Conservation (phyloP, 2,113 vertebrate species). For the Hystrix brachyura region DNA sequence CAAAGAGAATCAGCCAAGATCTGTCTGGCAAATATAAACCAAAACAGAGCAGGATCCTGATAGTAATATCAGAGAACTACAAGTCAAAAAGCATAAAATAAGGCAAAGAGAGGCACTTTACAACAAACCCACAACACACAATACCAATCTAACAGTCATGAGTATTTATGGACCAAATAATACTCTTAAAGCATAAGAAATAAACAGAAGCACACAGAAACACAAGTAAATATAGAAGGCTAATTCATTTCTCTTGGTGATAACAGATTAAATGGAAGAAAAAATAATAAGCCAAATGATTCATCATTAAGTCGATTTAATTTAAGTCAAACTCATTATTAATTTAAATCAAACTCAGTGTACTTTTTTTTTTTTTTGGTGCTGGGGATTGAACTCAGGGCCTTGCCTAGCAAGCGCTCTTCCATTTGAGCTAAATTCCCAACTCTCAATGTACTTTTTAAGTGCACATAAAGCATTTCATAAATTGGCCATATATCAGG, state of each 20-base stretch:
- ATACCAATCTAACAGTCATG: not conserved
- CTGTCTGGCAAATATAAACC: not conserved
- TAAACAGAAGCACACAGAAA: not conserved
- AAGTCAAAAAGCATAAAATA: conserved; percentile 29
- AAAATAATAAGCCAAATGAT: not conserved
- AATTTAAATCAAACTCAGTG: conserved; percentile 9
- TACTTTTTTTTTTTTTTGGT: not conserved
- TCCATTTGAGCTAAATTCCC: no score
- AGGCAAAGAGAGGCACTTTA: not conserved
- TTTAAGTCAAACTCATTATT: not conserved
- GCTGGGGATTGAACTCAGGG: no score
- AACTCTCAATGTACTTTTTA: not conserved
- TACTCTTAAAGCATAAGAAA: not conserved
- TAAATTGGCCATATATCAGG: not conserved
- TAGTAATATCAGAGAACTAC: not conserved
- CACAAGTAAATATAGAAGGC: not conserved
- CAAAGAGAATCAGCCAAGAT: conserved; percentile 4
- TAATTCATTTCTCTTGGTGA: not conserved
- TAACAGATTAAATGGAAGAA: not conserved
- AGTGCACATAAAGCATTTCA: not conserved
- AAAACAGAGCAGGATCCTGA: not conserved
- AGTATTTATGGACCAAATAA: not conserved
- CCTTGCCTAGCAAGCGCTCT: no score
- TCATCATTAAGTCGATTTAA: not conserved
- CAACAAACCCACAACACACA: not conserved